Percentiles rank a stretch among this genome's conserved stretches.
Conservation (phyloP, 2,113 vertebrate genomes). For the Rhipidura dahli region DNA sequence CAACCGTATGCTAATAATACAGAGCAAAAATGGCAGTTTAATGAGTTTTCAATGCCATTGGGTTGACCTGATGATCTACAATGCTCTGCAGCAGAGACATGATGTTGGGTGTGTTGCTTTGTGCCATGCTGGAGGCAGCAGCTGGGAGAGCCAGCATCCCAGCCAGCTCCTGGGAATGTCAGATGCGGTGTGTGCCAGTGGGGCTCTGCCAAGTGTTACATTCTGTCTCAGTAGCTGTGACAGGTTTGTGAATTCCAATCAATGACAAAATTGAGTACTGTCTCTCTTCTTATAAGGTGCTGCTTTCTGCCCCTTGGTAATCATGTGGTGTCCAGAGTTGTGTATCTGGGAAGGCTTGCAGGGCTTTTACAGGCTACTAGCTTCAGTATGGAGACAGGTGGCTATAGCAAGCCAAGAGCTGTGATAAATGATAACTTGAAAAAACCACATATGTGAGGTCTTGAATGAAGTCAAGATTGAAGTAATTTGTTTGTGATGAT, state of each 20-base stretch:
- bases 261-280: background rate
- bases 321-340: background rate
- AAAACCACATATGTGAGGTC: background rate
- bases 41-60: background rate
- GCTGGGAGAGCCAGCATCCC: background rate
- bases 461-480: conserved; percentile 71
- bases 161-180: accelerated
- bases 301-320: background rate
- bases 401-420: conserved; percentile 1
- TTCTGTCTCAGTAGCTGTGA: background rate
- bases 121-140: background rate
- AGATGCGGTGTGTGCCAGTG: accelerated
- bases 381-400: conserved; percentile 36
- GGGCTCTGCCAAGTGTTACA: background rate
- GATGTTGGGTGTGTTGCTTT: background rate
- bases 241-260: background rate
- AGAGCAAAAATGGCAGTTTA: background rate
- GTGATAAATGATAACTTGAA: conserved; percentile 47
- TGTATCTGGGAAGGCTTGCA: background rate
- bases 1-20: background rate
- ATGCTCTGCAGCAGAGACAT: background rate
- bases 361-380: background rate
- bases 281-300: background rate
- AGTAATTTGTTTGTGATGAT: conserved; percentile 71
- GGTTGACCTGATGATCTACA: background rate